phyloP scores from a whole-genome alignment of 1,140 invertebrate species.

The Galleria mellonella region DNA sequence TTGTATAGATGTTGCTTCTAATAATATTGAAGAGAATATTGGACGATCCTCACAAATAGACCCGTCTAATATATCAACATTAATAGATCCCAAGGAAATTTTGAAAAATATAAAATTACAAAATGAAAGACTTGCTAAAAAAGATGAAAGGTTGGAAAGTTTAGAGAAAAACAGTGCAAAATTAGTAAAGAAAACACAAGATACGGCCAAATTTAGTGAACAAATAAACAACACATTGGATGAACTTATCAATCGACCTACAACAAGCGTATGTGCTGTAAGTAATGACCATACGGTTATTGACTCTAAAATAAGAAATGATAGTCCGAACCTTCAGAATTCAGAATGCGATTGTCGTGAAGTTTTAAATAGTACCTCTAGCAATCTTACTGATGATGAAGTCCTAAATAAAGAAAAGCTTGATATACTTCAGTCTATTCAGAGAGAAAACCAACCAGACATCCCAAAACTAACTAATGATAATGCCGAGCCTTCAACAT shows the following conservation, averaged over 20 bases:
- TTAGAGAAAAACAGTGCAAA: constrained; percentile 26
- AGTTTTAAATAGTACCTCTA: no score
- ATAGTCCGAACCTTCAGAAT: neutral
- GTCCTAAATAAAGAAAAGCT: no score
- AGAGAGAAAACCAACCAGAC: no score
- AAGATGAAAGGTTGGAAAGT: constrained; percentile 32
- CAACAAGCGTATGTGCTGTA: constrained; percentile 23
- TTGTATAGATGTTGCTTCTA: constrained; percentile 19
- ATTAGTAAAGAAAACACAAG: constrained; percentile 25
- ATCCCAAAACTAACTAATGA: neutral
- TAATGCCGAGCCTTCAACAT: constrained; percentile 30
- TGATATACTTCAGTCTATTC: no score
- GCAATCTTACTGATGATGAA: no score
- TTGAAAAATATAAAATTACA: constrained; percentile 35
- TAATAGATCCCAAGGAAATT: constrained; percentile 35
- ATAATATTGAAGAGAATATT: constrained; percentile 16
- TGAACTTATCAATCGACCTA: constrained; percentile 31
- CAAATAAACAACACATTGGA: constrained; percentile 44
- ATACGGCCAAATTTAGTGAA: constrained; percentile 22
- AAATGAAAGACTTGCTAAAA: constrained; percentile 36
- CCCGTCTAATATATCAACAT: neutral
- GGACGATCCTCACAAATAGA: constrained; percentile 25
- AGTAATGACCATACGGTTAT: constrained; percentile 17
- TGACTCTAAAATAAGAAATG: constrained; percentile 22
- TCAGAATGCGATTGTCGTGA: no score